Base-by-base conservation (phyloP, 2,888 invertebrate genomes). In the Drosophila anomelani region DNA sequence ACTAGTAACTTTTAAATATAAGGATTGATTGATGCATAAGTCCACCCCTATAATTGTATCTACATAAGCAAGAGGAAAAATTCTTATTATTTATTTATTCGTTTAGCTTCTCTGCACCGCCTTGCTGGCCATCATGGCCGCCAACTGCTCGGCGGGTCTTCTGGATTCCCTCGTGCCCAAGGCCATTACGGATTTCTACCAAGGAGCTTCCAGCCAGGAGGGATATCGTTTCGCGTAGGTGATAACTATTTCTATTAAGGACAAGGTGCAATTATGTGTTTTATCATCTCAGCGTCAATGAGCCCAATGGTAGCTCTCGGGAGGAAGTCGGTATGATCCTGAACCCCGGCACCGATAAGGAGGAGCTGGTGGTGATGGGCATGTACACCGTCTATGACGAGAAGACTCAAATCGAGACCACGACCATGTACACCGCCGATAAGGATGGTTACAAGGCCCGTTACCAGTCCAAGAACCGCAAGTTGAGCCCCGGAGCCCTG, bases 361-460 rank as follows among this genome's bases (percentile, higher is more conserved):
- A 92, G 54, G 83, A 93, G 64, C 75, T 92, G 10, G 91, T 92
- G 3, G 92, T 92, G 0, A 91, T 92, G 91, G 92, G 93, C 58
- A 71, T 87, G 9, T 92, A 90, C 73, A 78, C 88, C 6, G 71
- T 71, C 3, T 90, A 89, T n/a, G 90, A 91, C 72, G 91, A 91
- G 70, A 91, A 91, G 67, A 90, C 91, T 57, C 87, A 90, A 1
- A 90, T 75, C 36, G 91, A 91, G 20, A 90, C 91, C 13, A 80
- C 90, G 4, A 91, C 92, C 9, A 91, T 92, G 91, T 93, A 93
- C 75, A 92, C 92, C 4, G 92, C 92, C 57, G 93, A 92, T 57
- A 92, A 93, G 73, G 90, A 91, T 75, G 92, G 93, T 55, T 92
- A 92, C 75, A 91, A 91, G 46, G 66, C 92, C 4, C 88, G 89